A percentile compares a stretch with the other conserved stretches of the same genome.
Evolutionary conservation across 2,888 invertebrate species (phyloP).

Genomic region (Drepanosiphum platanoidis): DNA sequence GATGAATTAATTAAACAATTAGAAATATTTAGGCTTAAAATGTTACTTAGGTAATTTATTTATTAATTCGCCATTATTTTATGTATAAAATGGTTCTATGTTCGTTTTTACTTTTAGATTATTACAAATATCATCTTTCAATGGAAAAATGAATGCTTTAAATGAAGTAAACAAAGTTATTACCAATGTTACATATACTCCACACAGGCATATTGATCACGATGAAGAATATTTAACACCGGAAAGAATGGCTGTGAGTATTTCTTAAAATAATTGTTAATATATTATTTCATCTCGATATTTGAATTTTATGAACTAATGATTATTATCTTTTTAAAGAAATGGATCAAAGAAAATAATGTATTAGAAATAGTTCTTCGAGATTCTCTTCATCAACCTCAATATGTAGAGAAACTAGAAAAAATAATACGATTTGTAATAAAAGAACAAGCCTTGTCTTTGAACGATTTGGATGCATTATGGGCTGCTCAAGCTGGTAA

Average conservation of each 20-base stretch:
- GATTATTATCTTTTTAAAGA: conserved; percentile 70
- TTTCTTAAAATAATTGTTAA: neutral
- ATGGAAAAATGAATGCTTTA: conserved; percentile 98
- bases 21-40: conserved; percentile 94
- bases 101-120: conserved; percentile 70
- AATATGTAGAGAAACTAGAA: conserved; percentile 96
- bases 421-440: conserved; percentile 97
- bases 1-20: conserved; percentile 83
- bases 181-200: conserved; percentile 88
- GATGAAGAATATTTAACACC: conserved; percentile 94
- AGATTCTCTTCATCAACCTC: conserved; percentile 96
- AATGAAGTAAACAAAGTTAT: conserved; percentile 98
- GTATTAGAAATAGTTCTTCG: conserved; percentile 93
- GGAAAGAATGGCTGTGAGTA: conserved; percentile 89
- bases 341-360: conserved; percentile 95
- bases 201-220: conserved; percentile 79
- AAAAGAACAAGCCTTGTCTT: conserved; percentile 87
- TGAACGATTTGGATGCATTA: conserved; percentile 92
- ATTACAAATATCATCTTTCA: conserved; percentile 95
- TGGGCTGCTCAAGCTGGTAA: conserved; percentile 98
- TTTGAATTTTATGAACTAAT: neutral
- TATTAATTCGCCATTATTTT: neutral
- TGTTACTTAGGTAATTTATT: conserved; percentile 77
- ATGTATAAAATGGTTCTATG: neutral
- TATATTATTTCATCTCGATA: no score